These are phyloP conservation scores for Sprattus sprattus DNA, from an alignment of 2,113 vertebrate genomes.

Conservation along the genomic window DNA sequence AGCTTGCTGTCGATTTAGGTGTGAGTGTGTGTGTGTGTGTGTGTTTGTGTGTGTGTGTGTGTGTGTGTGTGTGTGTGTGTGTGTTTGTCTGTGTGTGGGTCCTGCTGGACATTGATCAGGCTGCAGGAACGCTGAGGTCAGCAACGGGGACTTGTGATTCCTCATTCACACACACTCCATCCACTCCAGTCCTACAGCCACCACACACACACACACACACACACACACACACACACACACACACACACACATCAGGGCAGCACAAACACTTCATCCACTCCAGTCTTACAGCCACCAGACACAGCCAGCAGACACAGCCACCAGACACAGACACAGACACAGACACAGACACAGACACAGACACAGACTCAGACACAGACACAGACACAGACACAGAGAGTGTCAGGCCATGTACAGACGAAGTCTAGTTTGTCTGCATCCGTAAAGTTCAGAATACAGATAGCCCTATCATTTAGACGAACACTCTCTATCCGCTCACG, in stretches of 20 bases:
- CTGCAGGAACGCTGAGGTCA: not conserved
- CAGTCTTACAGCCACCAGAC: not conserved
- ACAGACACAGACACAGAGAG: no score
- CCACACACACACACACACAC: not conserved
- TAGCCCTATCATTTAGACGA: no score
- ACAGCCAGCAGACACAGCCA: not conserved
- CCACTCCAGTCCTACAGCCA: not conserved
- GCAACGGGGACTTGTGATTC: not conserved
- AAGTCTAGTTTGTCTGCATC: no score
- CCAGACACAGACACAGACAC: no score
- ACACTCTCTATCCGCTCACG: no score
- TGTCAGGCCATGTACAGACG: no score
- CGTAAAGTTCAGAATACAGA: no score
- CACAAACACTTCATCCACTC: not conserved
- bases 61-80: no score
- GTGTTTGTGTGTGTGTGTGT: not conserved
- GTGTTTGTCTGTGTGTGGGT: no score
- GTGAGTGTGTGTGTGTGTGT: not conserved
- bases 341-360: no score
- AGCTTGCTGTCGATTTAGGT: no score
- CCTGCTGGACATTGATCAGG: not conserved
- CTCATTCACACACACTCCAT: not conserved
- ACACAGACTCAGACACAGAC: no score
- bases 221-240: not conserved
- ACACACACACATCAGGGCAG: not conserved